Percentiles rank a stretch among this genome's conserved stretches.
Evolutionary conservation across 2,888 invertebrate genomes (phyloP).

Genomic region (Doris montereyensis): DNA sequence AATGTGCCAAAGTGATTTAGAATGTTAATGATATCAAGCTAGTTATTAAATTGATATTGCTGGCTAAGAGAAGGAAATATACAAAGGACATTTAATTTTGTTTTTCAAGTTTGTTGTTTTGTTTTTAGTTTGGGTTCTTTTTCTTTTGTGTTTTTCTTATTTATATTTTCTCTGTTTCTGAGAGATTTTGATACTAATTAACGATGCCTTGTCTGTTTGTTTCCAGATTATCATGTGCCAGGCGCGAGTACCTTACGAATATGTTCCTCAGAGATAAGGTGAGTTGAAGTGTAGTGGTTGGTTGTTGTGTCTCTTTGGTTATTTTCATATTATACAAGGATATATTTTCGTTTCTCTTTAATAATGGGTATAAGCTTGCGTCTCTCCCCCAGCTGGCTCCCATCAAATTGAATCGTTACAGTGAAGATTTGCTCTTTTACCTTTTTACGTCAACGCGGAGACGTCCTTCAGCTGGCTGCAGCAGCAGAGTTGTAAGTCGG

Average conservation of each 20-base stretch:
- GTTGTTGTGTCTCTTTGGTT: not conserved
- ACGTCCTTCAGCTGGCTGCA: slow-evolving; percentile 97
- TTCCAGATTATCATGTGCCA: slow-evolving; percentile 92
- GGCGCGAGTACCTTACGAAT: slow-evolving; percentile 98
- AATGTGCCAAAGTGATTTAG: too few relatives aligned
- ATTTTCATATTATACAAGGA: too few relatives aligned
- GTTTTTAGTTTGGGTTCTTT: not conserved
- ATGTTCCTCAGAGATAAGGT: slow-evolving; percentile 85
- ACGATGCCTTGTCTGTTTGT: not conserved
- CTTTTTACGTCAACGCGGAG: slow-evolving; percentile 98
- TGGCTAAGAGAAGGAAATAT: too few relatives aligned
- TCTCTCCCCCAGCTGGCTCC: slow-evolving; percentile 80
- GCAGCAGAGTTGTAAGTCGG: slow-evolving; percentile 95
- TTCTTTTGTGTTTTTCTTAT: slow-evolving; percentile 7
- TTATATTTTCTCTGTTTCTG: slow-evolving; percentile 24
- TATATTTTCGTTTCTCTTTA: too few relatives aligned
- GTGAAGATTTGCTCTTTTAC: slow-evolving; percentile 99
- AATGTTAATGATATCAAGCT: too few relatives aligned
- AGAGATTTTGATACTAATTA: not conserved
- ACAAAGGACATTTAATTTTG: too few relatives aligned
- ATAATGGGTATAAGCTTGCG: too few relatives aligned
- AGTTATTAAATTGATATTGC: too few relatives aligned
- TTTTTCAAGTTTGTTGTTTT: too few relatives aligned
- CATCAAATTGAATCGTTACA: slow-evolving; percentile 95
- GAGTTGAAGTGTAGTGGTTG: not conserved